Conservation (phyloP, 2,797 vertebrate species). For the Masticophis lateralis region DNA sequence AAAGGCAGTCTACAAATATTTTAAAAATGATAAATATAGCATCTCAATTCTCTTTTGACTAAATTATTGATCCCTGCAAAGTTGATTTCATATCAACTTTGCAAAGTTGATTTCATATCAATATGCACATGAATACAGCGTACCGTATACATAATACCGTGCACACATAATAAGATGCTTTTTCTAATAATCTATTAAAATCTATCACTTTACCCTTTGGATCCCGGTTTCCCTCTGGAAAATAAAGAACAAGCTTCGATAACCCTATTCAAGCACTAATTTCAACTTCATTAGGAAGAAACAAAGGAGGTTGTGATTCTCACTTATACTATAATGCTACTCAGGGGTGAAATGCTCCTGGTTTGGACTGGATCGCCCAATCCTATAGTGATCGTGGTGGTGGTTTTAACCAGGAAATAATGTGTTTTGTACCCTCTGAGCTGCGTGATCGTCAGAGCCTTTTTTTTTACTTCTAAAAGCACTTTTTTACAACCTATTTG, state of each 20-base stretch:
- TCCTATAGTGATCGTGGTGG: too few relatives aligned
- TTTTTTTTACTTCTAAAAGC: too few relatives aligned
- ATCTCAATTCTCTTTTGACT: background rate
- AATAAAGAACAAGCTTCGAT: background rate
- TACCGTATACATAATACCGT: background rate
- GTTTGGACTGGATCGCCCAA: too few relatives aligned
- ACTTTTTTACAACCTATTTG: too few relatives aligned
- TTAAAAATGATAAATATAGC: background rate
- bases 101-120: background rate
- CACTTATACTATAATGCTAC: background rate
- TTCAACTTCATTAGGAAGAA: background rate
- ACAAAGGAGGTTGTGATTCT: background rate
- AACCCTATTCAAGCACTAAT: background rate
- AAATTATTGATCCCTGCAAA: background rate
- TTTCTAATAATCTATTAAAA: background rate
- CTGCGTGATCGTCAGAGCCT: too few relatives aligned
- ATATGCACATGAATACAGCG: background rate
- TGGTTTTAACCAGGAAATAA: too few relatives aligned
- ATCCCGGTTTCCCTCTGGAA: background rate
- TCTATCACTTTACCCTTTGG: background rate
- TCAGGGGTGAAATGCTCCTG: background rate
- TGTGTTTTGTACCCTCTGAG: too few relatives aligned
- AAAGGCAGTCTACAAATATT: background rate
- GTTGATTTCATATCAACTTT: background rate
- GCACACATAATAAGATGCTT: background rate